Percentiles rank a stretch among this genome's conserved stretches.
These are phyloP conservation scores for Cotesia glomerata DNA, from an alignment of 1,140 invertebrate species.

Conservation along the genomic window DNA sequence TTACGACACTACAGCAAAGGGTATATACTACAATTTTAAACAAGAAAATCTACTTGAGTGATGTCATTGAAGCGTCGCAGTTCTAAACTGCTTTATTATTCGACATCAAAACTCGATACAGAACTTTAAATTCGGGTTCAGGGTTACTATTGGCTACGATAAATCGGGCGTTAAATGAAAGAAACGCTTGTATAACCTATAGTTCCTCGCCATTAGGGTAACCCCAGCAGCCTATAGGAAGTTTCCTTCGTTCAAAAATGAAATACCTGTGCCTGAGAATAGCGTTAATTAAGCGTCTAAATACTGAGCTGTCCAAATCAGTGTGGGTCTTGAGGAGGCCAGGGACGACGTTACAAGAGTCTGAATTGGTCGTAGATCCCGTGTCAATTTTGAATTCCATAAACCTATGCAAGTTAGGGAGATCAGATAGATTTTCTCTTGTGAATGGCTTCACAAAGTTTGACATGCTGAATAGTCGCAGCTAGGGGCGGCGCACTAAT, in stretches of 20 bases:
- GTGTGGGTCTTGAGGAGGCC: conserved; percentile 31
- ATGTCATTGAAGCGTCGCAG: conserved; percentile 17
- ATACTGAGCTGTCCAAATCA: conserved; percentile 31
- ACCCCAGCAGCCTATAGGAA: conserved; percentile 30
- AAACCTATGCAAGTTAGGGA: no score
- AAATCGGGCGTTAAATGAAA: conserved; percentile 54
- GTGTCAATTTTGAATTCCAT: no score
- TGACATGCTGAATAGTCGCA: no score
- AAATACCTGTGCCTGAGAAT: conserved; percentile 51
- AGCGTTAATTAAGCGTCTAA: conserved; percentile 48
- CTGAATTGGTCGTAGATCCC: conserved; percentile 35
- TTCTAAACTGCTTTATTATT: conserved; percentile 18
- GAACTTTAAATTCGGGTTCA: conserved; percentile 48
- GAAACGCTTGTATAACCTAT: conserved; percentile 40
- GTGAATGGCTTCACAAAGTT: no score
- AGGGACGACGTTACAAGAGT: no score
- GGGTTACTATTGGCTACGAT: conserved; percentile 40
- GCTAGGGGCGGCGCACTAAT: no score
- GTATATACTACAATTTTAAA: no score
- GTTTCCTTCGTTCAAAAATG: conserved; percentile 44
- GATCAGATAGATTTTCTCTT: no score
- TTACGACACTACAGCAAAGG: no score
- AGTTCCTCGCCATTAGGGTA: conserved; percentile 41
- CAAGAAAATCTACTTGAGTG: conserved; percentile 42
- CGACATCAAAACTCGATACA: conserved; percentile 44